Conservation (phyloP, 2,113 vertebrate species). For the Phoxinus phoxinus region DNA sequence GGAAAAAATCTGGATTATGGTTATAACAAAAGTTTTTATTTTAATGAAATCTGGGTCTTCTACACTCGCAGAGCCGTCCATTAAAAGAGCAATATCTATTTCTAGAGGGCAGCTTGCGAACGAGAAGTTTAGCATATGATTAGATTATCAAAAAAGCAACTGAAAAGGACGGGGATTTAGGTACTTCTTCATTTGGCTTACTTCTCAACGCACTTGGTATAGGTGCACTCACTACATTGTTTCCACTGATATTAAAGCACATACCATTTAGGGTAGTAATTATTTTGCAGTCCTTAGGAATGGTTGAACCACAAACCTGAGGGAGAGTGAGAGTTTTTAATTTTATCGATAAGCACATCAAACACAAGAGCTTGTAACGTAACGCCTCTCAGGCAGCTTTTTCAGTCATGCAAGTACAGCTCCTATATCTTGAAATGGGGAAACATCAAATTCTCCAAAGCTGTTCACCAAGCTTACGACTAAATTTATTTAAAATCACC, state of each 20-base stretch:
- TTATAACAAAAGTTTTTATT: constrained; percentile 71
- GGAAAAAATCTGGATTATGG: constrained; percentile 52
- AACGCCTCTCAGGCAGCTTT: too few relatives aligned
- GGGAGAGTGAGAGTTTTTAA: not conserved
- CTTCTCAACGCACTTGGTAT: constrained; percentile 56
- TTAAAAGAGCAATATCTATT: constrained; percentile 73
- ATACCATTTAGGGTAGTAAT: constrained; percentile 72
- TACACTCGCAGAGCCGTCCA: constrained; percentile 75
- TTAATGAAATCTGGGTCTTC: rapidly evolving
- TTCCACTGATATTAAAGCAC: constrained; percentile 53
- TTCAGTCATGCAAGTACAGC: too few relatives aligned
- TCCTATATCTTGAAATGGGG: too few relatives aligned
- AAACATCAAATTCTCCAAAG: too few relatives aligned
- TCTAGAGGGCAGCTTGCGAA: constrained; percentile 64
- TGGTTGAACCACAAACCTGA: constrained; percentile 75
- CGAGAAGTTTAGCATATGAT: not conserved
- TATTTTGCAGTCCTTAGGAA: constrained; percentile 68
- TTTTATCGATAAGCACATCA: not conserved
- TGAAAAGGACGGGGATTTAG: not conserved
- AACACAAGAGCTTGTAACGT: not conserved
- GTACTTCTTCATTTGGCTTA: constrained; percentile 38
- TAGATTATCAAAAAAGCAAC: not conserved
- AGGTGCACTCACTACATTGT: rapidly evolving
- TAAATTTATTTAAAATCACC: too few relatives aligned
- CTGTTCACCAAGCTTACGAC: too few relatives aligned